phyloP scores from a whole-genome alignment of 2,888 invertebrate genomes.

The Parasteatoda lunata region DNA sequence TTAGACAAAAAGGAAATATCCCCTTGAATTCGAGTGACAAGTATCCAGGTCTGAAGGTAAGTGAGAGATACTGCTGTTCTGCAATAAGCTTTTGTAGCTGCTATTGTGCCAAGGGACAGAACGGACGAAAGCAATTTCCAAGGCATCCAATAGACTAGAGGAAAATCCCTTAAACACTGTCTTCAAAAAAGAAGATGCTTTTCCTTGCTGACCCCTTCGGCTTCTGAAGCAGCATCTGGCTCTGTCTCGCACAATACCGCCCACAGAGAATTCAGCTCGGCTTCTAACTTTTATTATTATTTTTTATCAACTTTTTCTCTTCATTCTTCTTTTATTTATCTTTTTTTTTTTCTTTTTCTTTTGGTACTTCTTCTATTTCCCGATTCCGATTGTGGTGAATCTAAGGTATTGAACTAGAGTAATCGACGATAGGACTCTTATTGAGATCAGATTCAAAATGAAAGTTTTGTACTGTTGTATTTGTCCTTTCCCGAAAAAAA shows the following conservation, averaged over 20 bases:
- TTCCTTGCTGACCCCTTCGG: conserved; percentile 48
- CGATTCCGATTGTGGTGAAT: conserved; percentile 23
- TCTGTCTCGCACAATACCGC: conserved; percentile 48
- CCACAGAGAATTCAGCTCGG: conserved; percentile 31
- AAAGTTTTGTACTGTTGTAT: conserved; percentile 22
- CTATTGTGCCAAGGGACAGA: conserved; percentile 47
- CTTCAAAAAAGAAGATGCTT: conserved; percentile 35
- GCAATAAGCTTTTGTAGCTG: conserved; percentile 55
- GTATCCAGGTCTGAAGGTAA: conserved; percentile 32
- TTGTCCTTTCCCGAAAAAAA: background rate
- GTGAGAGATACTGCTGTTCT: conserved; percentile 40
- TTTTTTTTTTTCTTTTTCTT: conserved; percentile 12
- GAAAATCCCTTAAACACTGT: conserved; percentile 46
- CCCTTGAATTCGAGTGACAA: background rate
- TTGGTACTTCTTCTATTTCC: conserved; percentile 6
- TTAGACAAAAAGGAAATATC: too few relatives aligned
- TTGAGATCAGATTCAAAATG: conserved; percentile 44
- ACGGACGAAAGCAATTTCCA: conserved; percentile 56
- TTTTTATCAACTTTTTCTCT: conserved; percentile 10
- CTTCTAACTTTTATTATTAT: conserved; percentile 10
- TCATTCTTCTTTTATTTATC: background rate
- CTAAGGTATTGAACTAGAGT: conserved; percentile 36
- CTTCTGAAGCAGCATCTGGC: conserved; percentile 51
- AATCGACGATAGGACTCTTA: conserved; percentile 36
- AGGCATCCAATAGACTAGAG: conserved; percentile 49